Percentiles rank a stretch among this genome's conserved stretches.
Conservation (phyloP, 2,113 vertebrate species). For the Mystacornis crossleyi region DNA sequence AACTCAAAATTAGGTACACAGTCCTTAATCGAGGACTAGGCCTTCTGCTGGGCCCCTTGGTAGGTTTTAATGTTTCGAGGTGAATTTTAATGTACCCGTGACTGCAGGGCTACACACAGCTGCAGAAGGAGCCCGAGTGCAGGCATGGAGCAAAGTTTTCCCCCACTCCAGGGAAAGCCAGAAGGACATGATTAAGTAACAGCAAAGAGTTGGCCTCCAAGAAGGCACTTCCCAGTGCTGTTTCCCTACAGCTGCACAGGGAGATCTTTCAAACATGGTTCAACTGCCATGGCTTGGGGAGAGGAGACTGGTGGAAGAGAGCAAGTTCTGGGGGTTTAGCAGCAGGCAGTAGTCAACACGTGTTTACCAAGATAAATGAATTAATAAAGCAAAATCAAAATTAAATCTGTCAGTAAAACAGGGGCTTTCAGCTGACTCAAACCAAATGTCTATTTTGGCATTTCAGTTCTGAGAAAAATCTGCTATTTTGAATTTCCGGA, state of each 20-base stretch:
- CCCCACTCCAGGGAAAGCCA: background rate
- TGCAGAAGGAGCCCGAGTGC: background rate
- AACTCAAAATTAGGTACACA: background rate
- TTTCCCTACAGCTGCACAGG: background rate
- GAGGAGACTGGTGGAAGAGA: background rate
- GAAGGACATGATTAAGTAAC: background rate
- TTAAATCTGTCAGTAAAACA: background rate
- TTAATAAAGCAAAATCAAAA: slow-evolving; percentile 3
- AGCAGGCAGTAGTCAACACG: background rate
- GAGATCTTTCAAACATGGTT: background rate
- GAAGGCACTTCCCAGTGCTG: background rate
- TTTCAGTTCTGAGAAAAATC: background rate
- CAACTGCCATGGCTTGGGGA: background rate
- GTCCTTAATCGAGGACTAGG: background rate
- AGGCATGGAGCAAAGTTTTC: background rate
- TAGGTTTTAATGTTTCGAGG: background rate
- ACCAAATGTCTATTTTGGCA: background rate
- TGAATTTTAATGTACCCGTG: background rate
- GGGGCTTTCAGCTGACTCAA: background rate
- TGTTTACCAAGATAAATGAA: background rate
- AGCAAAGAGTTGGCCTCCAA: background rate
- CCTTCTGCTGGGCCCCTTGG: background rate
- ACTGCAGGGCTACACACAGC: background rate
- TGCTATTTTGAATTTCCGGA: background rate
- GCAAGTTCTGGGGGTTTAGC: background rate